phyloP scores from a whole-genome alignment of 2,888 invertebrate species.

The Nasonovia ribisnigri region DNA sequence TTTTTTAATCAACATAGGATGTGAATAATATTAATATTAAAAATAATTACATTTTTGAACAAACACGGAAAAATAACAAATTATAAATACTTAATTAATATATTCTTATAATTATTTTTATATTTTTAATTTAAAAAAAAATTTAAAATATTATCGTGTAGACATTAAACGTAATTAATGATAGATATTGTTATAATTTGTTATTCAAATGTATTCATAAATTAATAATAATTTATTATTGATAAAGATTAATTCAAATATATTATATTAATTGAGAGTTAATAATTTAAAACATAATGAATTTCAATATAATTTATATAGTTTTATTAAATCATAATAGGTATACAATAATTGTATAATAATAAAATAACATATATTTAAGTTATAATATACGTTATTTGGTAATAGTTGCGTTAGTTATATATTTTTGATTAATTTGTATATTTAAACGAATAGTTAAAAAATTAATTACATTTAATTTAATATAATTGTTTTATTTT shows the following conservation, averaged over 20 bases:
- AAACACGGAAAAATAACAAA: no score
- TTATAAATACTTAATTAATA: no score
- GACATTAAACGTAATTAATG: neutral
- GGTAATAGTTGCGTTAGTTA: neutral
- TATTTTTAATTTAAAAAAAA: no score
- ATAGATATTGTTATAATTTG: neutral
- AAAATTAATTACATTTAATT: neutral
- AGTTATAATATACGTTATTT: neutral
- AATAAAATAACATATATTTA: neutral
- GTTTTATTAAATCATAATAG: neutral
- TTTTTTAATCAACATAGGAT: neutral
- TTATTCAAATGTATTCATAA: neutral
- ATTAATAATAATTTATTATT: neutral
- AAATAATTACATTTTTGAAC: neutral
- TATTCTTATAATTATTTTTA: no score
- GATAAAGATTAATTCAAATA: no score
- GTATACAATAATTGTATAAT: neutral
- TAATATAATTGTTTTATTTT: no score
- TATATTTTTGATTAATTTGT: neutral
- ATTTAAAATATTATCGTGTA: neutral
- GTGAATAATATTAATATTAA: neutral
- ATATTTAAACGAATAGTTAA: neutral
- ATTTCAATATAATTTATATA: neutral
- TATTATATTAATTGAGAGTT: no score
- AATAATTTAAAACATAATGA: no score